Percentiles rank a stretch among this genome's conserved stretches.
phyloP scores from a whole-genome alignment of 2,888 invertebrate species.

The Amphipyra berbera region DNA sequence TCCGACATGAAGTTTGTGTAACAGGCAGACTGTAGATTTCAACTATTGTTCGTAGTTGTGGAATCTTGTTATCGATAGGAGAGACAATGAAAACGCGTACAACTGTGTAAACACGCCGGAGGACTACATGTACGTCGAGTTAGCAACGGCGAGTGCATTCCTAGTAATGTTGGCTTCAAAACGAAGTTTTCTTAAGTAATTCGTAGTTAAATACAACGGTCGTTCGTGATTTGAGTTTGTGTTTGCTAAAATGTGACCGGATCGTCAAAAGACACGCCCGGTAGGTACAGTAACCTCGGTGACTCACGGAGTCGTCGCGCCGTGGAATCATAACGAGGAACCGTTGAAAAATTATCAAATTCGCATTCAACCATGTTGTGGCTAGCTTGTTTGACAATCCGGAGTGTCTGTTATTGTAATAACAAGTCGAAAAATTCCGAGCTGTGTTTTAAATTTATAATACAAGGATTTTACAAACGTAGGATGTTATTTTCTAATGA shows the following conservation, averaged over 20 bases:
- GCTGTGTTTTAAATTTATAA: neutral
- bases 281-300: constrained; percentile 76
- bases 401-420: constrained; percentile 20
- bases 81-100: constrained; percentile 71
- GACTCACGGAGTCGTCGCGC: constrained; percentile 72
- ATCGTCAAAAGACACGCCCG: constrained; percentile 65
- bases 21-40: constrained; percentile 60
- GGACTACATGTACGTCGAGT: constrained; percentile 36
- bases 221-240: constrained; percentile 47
- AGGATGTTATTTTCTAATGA: too few species aligned
- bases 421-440: constrained; percentile 4
- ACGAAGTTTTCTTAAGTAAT: constrained; percentile 46
- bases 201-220: constrained; percentile 57
- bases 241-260: constrained; percentile 67
- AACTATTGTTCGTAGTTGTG: constrained; percentile 72
- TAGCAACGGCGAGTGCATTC: constrained; percentile 54
- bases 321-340: constrained; percentile 70
- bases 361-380: constrained; percentile 56
- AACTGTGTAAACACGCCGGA: constrained; percentile 74
- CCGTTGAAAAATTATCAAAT: constrained; percentile 71
- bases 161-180: constrained; percentile 36
- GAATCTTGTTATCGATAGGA: constrained; percentile 75
- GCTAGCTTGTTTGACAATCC: constrained; percentile 37
- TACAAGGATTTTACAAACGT: too few species aligned
- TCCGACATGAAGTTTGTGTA: constrained; percentile 59